These are phyloP conservation scores for Bellardia bayeri DNA, from an alignment of 2,888 invertebrate species.

Conservation along the genomic window DNA sequence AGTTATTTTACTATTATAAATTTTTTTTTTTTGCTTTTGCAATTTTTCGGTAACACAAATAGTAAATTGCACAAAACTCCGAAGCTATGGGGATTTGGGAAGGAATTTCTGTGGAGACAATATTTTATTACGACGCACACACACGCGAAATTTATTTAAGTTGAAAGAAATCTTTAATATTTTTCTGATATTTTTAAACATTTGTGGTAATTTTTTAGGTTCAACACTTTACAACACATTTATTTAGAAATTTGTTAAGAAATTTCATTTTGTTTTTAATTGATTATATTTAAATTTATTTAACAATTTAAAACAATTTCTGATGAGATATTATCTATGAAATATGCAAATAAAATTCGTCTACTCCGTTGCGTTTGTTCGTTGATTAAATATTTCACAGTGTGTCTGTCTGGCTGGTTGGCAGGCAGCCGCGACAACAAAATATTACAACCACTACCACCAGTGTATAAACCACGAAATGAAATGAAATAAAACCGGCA, in stretches of 20 bases:
- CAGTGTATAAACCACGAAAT: slow-evolving; percentile 72
- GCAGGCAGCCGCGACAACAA: slow-evolving; percentile 68
- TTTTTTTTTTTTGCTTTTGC: neutral
- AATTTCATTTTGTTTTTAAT: neutral
- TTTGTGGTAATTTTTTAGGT: too few species aligned
- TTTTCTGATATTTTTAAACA: too few species aligned
- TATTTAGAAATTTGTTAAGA: too few species aligned
- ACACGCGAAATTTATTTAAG: neutral
- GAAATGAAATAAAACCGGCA: slow-evolving; percentile 74
- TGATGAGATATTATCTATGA: slow-evolving; percentile 9
- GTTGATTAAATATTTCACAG: slow-evolving; percentile 36
- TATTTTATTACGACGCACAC: neutral
- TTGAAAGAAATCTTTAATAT: too few species aligned
- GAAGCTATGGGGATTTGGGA: neutral
- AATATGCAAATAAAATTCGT: slow-evolving; percentile 35
- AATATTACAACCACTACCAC: slow-evolving; percentile 73
- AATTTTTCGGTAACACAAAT: neutral
- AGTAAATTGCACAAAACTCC: neutral
- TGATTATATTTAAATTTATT: neutral
- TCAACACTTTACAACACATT: too few species aligned
- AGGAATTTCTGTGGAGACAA: neutral
- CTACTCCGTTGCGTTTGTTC: slow-evolving; percentile 37
- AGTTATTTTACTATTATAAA: slow-evolving; percentile 58
- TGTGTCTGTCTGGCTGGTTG: slow-evolving; percentile 63
- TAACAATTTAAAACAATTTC: slow-evolving; percentile 1